Base-by-base conservation (phyloP, 2,113 vertebrate genomes). In the Pedetes capensis region DNA sequence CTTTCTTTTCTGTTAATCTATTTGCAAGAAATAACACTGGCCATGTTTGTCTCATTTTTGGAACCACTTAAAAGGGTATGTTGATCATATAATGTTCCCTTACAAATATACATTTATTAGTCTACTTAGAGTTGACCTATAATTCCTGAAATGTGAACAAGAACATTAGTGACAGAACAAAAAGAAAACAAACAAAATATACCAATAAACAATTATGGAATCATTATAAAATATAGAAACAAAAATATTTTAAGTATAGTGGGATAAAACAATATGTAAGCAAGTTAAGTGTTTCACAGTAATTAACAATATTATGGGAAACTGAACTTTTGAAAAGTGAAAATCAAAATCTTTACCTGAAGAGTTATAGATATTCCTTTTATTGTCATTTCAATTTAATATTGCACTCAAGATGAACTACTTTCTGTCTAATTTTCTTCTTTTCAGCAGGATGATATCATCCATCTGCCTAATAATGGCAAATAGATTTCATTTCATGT, bases 401-500 rank as follows among this genome's bases (percentile, higher is more conserved):
- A 55, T 59, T 91, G 25, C 6, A 83, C 93, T 82, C 9, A 57
- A 44, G 16, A 63, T 88, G 42, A 94, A 29, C 82, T 72, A 39
- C 59, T 94, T 86, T 79, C 66, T 74, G 32, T 32, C 34, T 87
- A 83, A 59, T 74, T 93, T 95, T 89, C 18, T 88, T 80, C 39
- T 92, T 87, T 89, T 18, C 57, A 72, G 69, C 51, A 83, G 74
- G 83, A 37, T 75, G 71, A 86, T 89, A 79, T 16, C 39, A 27
- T 74, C 66, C 39, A 82, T 89, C 59, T 87, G 64, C 37, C 25
- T 88, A 83, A 89, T 91, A 88, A 89, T 89, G 79, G 83, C 72
- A 93, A 94, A 93, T 64, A 92, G 96, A 95, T 93, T 95, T 95
- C 32, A 88, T 88, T 72, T 88, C 78, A 94, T 81, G 66, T 90